Conservation (phyloP, 2,797 vertebrate genomes). For the Chiloscyllium punctatum region DNA sequence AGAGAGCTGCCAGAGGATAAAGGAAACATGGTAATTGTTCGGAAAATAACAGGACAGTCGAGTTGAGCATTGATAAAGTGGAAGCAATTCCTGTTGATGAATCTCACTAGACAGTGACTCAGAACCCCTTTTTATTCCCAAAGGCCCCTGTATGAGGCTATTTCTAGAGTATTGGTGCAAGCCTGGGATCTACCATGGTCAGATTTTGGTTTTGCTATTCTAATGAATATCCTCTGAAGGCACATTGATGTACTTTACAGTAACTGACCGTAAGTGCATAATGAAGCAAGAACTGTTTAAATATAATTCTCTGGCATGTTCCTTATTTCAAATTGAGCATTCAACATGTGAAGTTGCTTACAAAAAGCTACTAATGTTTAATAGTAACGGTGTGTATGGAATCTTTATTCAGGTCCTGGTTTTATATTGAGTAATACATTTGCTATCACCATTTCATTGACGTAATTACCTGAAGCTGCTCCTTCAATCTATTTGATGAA, state of each 20-base stretch:
- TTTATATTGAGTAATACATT: no score
- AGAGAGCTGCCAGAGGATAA: no score
- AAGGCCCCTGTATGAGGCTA: neutral
- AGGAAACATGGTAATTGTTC: no score
- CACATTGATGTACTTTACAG: constrained; percentile 18
- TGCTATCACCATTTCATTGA: constrained; percentile 46
- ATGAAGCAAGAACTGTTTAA: neutral
- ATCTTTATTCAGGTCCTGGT: constrained; percentile 49
- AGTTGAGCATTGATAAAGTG: no score
- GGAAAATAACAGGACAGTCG: no score
- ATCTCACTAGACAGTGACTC: neutral
- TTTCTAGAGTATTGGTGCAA: neutral
- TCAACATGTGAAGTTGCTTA: constrained; percentile 35
- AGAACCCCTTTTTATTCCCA: neutral
- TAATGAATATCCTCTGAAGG: neutral
- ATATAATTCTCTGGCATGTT: neutral
- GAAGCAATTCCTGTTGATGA: no score
- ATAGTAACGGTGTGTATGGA: constrained; percentile 38
- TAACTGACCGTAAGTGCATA: neutral
- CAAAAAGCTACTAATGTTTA: constrained; percentile 32
- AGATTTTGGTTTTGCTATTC: neutral
- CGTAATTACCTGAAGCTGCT: constrained; percentile 57
- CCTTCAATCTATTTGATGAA: constrained; percentile 46
- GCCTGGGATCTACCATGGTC: neutral
- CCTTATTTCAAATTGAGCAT: constrained; percentile 46